phyloP scores from a whole-genome alignment of 2,888 invertebrate genomes.

The Macrosiphum euphorbiae region DNA sequence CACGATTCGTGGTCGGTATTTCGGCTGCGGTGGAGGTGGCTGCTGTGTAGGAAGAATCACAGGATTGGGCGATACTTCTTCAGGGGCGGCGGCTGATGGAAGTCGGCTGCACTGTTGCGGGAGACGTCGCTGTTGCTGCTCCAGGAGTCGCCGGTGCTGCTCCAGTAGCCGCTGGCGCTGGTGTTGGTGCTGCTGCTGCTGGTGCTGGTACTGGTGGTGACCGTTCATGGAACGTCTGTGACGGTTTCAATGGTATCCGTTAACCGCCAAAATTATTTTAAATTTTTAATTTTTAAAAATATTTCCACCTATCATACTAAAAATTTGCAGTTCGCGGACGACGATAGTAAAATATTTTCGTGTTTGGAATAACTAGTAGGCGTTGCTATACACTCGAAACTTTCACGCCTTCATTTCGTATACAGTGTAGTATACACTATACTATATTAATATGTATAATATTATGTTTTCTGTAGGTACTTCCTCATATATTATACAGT shows the following conservation, averaged over 20 bases:
- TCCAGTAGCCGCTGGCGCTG: neutral
- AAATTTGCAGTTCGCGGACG: neutral
- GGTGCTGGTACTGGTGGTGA: neutral
- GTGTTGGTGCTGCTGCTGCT: neutral
- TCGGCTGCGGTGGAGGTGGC: neutral
- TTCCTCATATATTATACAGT: neutral
- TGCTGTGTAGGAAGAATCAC: neutral
- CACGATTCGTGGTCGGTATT: neutral
- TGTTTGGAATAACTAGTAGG: neutral
- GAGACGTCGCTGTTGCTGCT: neutral
- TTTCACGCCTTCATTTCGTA: neutral
- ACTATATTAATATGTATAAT: neutral
- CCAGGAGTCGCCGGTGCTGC: neutral
- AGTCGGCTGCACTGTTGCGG: neutral
- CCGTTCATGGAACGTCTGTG: neutral
- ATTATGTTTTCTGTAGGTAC: neutral
- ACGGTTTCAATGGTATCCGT: neutral
- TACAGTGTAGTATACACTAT: neutral
- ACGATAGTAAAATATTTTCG: neutral
- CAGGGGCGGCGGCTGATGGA: neutral
- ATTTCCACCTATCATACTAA: neutral
- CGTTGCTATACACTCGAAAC: neutral
- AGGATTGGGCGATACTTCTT: neutral
- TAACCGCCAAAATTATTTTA: neutral
- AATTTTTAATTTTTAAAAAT: neutral